Percentiles rank a stretch among this genome's conserved stretches.
phyloP scores from a whole-genome alignment of 1,140 invertebrate species.

The Globodera ellingtonae region DNA sequence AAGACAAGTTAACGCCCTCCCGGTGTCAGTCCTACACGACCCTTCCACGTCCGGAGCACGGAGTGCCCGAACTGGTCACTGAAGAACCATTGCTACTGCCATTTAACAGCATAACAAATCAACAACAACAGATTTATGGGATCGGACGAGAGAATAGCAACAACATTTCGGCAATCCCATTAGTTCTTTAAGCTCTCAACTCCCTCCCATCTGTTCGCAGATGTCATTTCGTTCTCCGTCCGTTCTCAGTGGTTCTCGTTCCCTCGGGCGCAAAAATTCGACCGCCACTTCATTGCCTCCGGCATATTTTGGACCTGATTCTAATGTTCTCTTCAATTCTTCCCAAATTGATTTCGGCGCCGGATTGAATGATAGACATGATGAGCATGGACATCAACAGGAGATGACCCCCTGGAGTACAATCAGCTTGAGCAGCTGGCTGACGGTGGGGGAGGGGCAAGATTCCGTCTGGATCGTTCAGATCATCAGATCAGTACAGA shows the following conservation, averaged over 20 bases:
- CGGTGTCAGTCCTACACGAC: constrained; percentile 51
- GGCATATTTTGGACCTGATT: background rate
- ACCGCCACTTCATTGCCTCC: constrained; percentile 13
- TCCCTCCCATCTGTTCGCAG: background rate
- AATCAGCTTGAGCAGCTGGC: constrained; percentile 17
- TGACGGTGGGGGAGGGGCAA: constrained; percentile 19
- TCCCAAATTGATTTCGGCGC: constrained; percentile 13
- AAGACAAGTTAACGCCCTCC: constrained; percentile 34
- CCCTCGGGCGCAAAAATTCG: constrained; percentile 19
- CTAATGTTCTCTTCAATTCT: background rate
- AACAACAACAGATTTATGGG: constrained; percentile 11
- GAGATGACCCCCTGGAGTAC: constrained; percentile 25
- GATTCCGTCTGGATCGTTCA: background rate
- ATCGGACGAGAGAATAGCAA: background rate
- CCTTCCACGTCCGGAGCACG: constrained; percentile 44
- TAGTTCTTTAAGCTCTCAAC: background rate
- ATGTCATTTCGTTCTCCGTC: constrained; percentile 14
- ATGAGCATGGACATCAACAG: background rate
- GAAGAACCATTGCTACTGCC: constrained; percentile 1
- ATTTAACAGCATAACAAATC: constrained; percentile 1
- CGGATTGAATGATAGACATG: constrained; percentile 6
- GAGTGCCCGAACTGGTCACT: constrained; percentile 36
- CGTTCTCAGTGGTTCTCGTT: constrained; percentile 15
- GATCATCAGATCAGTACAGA: background rate
- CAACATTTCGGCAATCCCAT: constrained; percentile 16